Conservation (phyloP, 1,140 invertebrate species). For the Dendroctonus ponderosae region DNA sequence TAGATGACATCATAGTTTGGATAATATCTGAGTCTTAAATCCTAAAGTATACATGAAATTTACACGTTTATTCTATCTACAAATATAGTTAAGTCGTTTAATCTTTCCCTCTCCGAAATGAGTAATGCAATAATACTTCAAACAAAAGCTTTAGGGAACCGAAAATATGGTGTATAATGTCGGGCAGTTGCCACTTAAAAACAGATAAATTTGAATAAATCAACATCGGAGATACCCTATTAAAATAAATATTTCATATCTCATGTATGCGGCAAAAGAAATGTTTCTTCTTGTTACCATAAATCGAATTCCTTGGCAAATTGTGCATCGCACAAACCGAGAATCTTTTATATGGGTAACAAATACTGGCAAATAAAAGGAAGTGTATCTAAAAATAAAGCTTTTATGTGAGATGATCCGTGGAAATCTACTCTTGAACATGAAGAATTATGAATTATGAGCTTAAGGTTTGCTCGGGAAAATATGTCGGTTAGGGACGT, state of each 20-base stretch:
- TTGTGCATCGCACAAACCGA: too few relatives aligned
- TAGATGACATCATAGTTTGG: neutral
- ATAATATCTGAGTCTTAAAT: neutral
- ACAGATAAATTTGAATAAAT: neutral
- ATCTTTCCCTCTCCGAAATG: constrained; percentile 47
- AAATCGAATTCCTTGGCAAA: constrained; percentile 2
- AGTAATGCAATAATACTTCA: constrained; percentile 26
- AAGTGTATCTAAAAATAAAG: too few relatives aligned
- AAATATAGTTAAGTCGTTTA: constrained; percentile 45
- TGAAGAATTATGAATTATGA: too few relatives aligned
- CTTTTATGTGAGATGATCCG: too few relatives aligned
- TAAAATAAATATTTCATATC: constrained; percentile 2
- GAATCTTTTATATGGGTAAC: too few relatives aligned
- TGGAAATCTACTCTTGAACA: too few relatives aligned
- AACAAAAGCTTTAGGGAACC: constrained; percentile 11
- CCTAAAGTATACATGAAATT: neutral
- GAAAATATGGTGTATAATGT: constrained; percentile 2
- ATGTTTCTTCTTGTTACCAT: neutral
- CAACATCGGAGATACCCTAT: neutral
- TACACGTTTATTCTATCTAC: constrained; percentile 2
- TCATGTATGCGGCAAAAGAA: neutral
- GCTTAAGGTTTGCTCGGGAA: too few relatives aligned
- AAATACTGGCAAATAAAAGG: too few relatives aligned
- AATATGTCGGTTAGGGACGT: too few relatives aligned
- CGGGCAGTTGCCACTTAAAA: neutral